Conservation (phyloP, 2,888 invertebrate genomes). For the Rhingia rostrata region DNA sequence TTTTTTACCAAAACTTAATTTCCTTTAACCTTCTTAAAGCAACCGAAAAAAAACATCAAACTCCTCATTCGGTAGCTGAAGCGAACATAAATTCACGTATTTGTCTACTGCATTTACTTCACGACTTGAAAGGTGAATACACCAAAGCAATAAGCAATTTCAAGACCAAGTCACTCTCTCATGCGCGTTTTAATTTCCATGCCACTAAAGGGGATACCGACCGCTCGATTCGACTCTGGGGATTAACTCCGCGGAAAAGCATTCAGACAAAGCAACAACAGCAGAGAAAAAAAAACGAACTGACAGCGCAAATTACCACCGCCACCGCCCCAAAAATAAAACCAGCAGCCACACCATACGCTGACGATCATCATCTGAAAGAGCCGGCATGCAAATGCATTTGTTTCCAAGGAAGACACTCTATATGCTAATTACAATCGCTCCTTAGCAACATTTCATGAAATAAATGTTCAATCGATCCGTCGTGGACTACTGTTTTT, state of each 20-base stretch:
- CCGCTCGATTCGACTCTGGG: slow-evolving; percentile 29
- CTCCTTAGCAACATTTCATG: slow-evolving; percentile 58
- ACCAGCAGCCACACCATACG: slow-evolving; percentile 9
- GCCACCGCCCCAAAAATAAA: slow-evolving; percentile 59
- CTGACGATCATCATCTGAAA: slow-evolving; percentile 17
- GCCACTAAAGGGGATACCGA: neutral
- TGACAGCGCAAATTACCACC: slow-evolving; percentile 68
- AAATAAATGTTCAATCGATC: slow-evolving; percentile 71
- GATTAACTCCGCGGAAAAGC: slow-evolving; percentile 25
- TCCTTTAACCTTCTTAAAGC: slow-evolving; percentile 11
- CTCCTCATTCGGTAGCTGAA: slow-evolving; percentile 31
- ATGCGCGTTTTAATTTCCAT: slow-evolving; percentile 41
- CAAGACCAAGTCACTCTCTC: slow-evolving; percentile 37
- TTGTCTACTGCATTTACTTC: slow-evolving; percentile 57
- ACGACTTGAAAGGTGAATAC: slow-evolving; percentile 30
- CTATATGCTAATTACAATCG: slow-evolving; percentile 73
- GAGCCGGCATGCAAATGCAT: slow-evolving; percentile 71
- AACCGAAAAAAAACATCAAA: neutral
- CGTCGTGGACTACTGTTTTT: slow-evolving; percentile 72
- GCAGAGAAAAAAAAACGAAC: slow-evolving; percentile 6
- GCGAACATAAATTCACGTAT: slow-evolving; percentile 56
- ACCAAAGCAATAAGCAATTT: slow-evolving; percentile 28
- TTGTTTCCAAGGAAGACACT: slow-evolving; percentile 63
- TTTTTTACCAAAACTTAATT: slow-evolving; percentile 1
- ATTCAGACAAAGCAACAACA: neutral